Conservation (phyloP, 1,140 invertebrate genomes). For the Andrena cerasifolii region DNA sequence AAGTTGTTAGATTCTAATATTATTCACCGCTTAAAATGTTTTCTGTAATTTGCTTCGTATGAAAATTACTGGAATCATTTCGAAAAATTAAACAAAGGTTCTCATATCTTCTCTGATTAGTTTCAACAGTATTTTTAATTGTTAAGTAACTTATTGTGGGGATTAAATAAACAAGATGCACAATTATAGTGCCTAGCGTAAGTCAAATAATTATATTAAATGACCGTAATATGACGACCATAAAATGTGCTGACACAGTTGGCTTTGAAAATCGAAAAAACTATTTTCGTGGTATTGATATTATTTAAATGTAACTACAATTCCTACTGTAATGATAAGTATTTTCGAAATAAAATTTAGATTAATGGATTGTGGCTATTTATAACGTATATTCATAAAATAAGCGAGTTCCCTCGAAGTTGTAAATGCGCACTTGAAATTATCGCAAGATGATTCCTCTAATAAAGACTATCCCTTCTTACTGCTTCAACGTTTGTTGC, state of each 20-base stretch:
- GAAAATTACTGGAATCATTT: neutral
- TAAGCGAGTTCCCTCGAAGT: neutral
- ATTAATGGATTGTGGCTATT: neutral
- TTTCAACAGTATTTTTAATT: constrained; percentile 1
- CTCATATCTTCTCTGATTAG: neutral
- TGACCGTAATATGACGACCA: constrained; percentile 14
- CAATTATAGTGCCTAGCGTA: neutral
- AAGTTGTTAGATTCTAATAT: too few relatives aligned
- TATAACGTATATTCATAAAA: neutral
- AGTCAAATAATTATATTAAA: neutral
- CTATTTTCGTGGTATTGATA: neutral
- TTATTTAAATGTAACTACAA: constrained; percentile 32
- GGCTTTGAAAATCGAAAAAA: neutral
- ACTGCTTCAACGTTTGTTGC: too few relatives aligned
- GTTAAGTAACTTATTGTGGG: neutral
- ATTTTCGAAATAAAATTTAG: constrained; percentile 6
- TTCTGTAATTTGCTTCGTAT: neutral
- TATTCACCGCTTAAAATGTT: neutral
- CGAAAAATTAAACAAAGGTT: neutral
- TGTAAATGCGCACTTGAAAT: too few relatives aligned
- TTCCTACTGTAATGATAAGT: constrained; percentile 2
- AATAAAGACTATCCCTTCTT: too few relatives aligned
- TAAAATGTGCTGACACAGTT: too few relatives aligned
- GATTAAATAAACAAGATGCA: neutral
- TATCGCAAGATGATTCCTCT: too few relatives aligned